Percentiles rank a stretch among this genome's conserved stretches.
These are phyloP conservation scores for Andricus quercusramuli DNA, from an alignment of 2,888 invertebrate species.

Conservation along the genomic window DNA sequence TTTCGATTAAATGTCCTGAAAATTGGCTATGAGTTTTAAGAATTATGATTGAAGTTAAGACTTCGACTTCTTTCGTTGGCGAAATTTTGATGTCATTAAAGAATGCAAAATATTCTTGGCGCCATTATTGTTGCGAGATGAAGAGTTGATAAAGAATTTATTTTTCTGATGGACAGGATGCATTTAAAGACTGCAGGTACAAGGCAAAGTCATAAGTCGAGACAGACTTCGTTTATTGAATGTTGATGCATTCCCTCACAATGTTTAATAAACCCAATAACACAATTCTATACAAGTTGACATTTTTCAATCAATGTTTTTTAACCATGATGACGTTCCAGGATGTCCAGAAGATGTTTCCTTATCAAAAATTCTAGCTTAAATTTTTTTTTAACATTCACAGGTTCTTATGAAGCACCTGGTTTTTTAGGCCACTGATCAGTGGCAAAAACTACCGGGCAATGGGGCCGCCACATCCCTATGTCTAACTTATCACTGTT, in stretches of 20 bases:
- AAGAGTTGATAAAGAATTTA: neutral
- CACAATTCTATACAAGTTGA: neutral
- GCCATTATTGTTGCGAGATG: conserved; percentile 22
- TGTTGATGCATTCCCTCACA: conserved; percentile 14
- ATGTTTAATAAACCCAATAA: neutral
- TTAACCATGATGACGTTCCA: too few relatives aligned
- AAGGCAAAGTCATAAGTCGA: neutral
- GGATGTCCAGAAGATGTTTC: too few relatives aligned
- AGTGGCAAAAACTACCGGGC: too few relatives aligned
- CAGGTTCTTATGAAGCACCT: too few relatives aligned
- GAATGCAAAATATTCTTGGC: conserved; percentile 12
- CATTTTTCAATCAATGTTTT: neutral
- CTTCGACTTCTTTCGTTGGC: conserved; percentile 14
- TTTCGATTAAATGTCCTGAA: neutral
- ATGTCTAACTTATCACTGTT: too few relatives aligned
- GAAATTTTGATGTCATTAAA: conserved; percentile 8
- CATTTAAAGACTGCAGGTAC: conserved; percentile 1
- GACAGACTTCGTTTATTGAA: neutral
- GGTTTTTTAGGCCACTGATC: too few relatives aligned
- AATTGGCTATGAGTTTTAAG: neutral
- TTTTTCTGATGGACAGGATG: neutral
- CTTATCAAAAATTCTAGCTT: too few relatives aligned
- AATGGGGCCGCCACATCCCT: too few relatives aligned
- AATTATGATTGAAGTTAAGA: neutral
- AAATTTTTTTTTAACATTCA: too few relatives aligned